phyloP scores from a whole-genome alignment of 2,888 invertebrate species.

The Erebia aethiops region DNA sequence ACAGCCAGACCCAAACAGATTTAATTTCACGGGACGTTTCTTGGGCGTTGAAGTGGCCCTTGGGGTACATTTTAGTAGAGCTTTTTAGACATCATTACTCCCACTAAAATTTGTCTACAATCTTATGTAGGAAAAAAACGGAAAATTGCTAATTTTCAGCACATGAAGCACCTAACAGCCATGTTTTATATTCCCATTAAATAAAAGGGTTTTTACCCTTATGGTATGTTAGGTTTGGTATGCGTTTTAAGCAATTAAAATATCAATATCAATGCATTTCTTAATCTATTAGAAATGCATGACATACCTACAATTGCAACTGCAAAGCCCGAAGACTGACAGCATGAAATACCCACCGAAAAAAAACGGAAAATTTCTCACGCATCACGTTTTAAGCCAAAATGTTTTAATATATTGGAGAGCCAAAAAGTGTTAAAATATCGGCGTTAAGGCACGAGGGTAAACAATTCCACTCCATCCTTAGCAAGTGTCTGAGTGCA shows the following conservation, averaged over 20 bases:
- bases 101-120: background rate
- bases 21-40: slow-evolving; percentile 82
- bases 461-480: slow-evolving; percentile 72
- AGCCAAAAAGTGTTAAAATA: slow-evolving; percentile 61
- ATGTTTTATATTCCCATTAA: too few relatives aligned
- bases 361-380: slow-evolving; percentile 8
- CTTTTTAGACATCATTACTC: slow-evolving; percentile 46
- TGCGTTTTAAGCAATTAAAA: too few relatives aligned
- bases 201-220: too few relatives aligned
- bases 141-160: background rate
- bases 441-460: slow-evolving; percentile 61
- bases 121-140: background rate
- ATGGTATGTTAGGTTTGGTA: too few relatives aligned
- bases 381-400: slow-evolving; percentile 37
- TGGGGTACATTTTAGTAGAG: slow-evolving; percentile 76
- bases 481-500: slow-evolving; percentile 72
- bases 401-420: slow-evolving; percentile 67
- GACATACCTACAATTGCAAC: background rate
- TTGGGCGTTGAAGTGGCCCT: slow-evolving; percentile 76
- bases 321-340: too few relatives aligned
- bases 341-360: too few relatives aligned
- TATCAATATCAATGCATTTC: too few relatives aligned
- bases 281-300: too few relatives aligned
- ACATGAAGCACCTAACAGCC: background rate
- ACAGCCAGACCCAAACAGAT: slow-evolving; percentile 59